A percentile compares a stretch with the other conserved stretches of the same genome.
These are phyloP conservation scores for Sebastes matsubarae DNA, from an alignment of 2,797 vertebrate genomes.

Conservation along the genomic window DNA sequence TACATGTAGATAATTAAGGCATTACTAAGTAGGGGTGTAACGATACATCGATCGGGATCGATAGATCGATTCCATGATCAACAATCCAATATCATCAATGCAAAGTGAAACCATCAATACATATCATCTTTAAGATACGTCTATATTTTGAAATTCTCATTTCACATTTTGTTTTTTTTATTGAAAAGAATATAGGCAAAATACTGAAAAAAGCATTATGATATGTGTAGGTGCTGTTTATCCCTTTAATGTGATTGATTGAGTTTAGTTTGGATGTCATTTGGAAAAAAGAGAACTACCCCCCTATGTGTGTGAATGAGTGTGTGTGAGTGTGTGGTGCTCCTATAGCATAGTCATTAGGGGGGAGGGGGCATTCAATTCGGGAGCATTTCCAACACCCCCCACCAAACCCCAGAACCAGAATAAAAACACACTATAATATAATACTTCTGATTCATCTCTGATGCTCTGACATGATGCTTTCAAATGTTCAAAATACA, in stretches of 20 bases:
- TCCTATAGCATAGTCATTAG: conserved; percentile 30
- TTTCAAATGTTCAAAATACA: background rate
- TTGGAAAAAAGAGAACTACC: conserved; percentile 15
- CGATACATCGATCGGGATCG: too few relatives aligned
- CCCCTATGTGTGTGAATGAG: background rate
- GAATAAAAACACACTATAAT: conserved; percentile 24
- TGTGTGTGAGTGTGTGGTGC: conserved; percentile 7
- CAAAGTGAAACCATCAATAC: too few relatives aligned
- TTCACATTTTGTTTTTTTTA: too few relatives aligned
- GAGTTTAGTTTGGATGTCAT: conserved; percentile 20
- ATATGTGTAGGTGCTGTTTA: background rate
- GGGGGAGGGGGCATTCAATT: conserved; percentile 66
- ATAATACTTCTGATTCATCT: background rate
- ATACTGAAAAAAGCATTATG: conserved; percentile 2
- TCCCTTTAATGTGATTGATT: conserved; percentile 18
- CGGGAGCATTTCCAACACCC: conserved; percentile 30
- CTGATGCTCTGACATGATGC: background rate
- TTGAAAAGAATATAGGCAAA: background rate
- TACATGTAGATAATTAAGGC: too few relatives aligned
- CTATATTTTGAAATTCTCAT: too few relatives aligned
- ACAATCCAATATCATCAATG: too few relatives aligned
- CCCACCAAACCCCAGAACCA: conserved; percentile 18
- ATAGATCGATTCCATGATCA: too few relatives aligned
- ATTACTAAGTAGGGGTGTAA: too few relatives aligned
- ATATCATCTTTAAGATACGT: too few relatives aligned